These are phyloP conservation scores for Altica lythri DNA, from an alignment of 2,888 invertebrate species.

Conservation along the genomic window DNA sequence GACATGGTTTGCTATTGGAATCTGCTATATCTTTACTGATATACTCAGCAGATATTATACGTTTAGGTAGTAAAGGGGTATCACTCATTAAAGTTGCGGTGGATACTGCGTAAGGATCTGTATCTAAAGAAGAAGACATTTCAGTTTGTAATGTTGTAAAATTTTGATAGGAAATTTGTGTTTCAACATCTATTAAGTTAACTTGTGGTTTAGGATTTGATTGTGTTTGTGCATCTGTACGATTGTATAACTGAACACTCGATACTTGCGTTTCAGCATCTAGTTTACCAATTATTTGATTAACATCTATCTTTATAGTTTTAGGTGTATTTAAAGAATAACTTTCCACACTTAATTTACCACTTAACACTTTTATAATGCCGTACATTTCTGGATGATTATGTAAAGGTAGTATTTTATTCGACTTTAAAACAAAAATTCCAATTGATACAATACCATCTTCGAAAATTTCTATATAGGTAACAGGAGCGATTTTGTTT, in stretches of 20 bases:
- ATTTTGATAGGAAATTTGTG: too few species aligned
- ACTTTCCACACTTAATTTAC: constrained; percentile 68
- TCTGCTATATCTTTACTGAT: constrained; percentile 40
- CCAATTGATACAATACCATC: constrained; percentile 74
- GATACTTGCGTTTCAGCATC: constrained; percentile 28
- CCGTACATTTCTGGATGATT: constrained; percentile 94
- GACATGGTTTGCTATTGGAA: constrained; percentile 62
- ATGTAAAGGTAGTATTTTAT: constrained; percentile 84
- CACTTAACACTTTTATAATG: constrained; percentile 76
- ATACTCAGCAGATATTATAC: constrained; percentile 45
- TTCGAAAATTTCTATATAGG: constrained; percentile 83
- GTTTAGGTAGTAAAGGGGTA: too few species aligned
- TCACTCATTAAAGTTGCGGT: background rate
- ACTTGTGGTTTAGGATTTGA: background rate
- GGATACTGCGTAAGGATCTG: too few species aligned
- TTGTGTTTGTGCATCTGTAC: background rate
- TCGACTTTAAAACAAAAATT: constrained; percentile 75
- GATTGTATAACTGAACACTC: too few species aligned
- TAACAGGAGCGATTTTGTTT: constrained; percentile 74
- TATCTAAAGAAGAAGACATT: too few species aligned
- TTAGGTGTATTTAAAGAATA: constrained; percentile 55
- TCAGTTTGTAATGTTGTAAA: too few species aligned
- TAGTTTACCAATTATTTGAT: too few species aligned
- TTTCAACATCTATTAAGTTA: background rate
- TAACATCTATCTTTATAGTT: too few species aligned